phyloP scores from a whole-genome alignment of 2,797 vertebrate genomes.

The Percopsis omiscomaycus region DNA sequence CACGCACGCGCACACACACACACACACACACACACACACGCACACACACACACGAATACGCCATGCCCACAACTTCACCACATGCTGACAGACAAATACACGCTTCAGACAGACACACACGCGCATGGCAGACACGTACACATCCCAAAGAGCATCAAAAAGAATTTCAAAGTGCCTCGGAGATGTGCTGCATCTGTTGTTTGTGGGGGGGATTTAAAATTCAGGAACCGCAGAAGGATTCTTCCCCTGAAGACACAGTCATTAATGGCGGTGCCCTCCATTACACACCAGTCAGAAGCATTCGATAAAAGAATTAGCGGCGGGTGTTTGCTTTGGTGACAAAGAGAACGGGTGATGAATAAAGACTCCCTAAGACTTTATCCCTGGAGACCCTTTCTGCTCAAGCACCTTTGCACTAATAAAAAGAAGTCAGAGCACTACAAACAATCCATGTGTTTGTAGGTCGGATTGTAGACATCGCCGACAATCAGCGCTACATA shows the following conservation, averaged over 20 bases:
- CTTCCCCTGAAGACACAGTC: slow-evolving; percentile 43
- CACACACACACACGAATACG: slow-evolving; percentile 19
- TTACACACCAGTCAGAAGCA: slow-evolving; percentile 56
- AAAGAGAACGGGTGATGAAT: slow-evolving; percentile 68
- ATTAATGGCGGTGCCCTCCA: slow-evolving; percentile 63
- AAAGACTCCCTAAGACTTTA: slow-evolving; percentile 38
- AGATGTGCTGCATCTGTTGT: slow-evolving; percentile 50
- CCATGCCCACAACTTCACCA: slow-evolving; percentile 1
- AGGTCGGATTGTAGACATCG: background rate
- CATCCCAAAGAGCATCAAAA: slow-evolving; percentile 55
- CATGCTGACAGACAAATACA: slow-evolving; percentile 14
- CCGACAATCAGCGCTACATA: slow-evolving; percentile 12
- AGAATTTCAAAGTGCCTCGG: slow-evolving; percentile 56
- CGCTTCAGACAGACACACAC: slow-evolving; percentile 22
- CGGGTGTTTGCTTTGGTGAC: slow-evolving; percentile 54
- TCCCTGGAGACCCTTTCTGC: slow-evolving; percentile 39
- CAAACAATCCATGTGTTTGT: slow-evolving; percentile 8
- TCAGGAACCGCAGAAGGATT: slow-evolving; percentile 51
- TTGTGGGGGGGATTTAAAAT: slow-evolving; percentile 54
- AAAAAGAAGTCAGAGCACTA: background rate
- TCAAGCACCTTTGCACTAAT: slow-evolving; percentile 30
- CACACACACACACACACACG: slow-evolving; percentile 12
- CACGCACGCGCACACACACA: slow-evolving; percentile 22
- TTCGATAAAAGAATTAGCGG: slow-evolving; percentile 63
- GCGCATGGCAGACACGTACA: slow-evolving; percentile 26